phyloP scores from a whole-genome alignment of 92 coral and sea anemone species.

The Pocillopora grandis region DNA sequence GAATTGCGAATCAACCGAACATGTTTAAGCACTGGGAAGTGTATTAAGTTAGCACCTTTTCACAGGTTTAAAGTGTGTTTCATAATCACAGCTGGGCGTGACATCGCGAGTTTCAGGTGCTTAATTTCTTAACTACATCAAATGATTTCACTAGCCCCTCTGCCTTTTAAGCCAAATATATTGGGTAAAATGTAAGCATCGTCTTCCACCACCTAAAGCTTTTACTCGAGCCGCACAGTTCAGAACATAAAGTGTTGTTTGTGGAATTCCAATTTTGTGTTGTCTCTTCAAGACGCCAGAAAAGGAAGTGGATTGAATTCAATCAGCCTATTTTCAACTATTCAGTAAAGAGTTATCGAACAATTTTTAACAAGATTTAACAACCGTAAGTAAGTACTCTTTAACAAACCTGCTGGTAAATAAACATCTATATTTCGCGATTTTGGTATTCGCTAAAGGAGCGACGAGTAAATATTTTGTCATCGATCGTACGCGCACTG shows the following conservation, averaged over 20 bases:
- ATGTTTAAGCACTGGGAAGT: neutral
- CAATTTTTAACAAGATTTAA: neutral
- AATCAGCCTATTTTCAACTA: neutral
- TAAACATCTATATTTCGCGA: constrained; percentile 7
- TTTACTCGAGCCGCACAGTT: too few relatives aligned
- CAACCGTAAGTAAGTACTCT: constrained; percentile 1
- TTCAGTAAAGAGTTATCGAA: constrained; percentile 4
- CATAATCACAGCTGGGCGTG: neutral
- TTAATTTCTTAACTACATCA: neutral
- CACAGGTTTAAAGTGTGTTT: neutral
- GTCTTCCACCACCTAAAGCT: neutral
- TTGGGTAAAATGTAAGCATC: neutral
- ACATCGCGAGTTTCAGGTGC: neutral
- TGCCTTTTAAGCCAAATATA: neutral
- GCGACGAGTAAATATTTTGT: constrained; percentile 15
- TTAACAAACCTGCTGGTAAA: constrained; percentile 9
- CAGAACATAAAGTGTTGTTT: too few relatives aligned
- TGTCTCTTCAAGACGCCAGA: neutral
- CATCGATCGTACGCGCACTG: too few relatives aligned
- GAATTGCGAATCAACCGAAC: neutral
- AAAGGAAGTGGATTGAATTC: too few relatives aligned
- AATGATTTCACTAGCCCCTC: neutral
- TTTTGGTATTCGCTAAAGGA: constrained; percentile 21
- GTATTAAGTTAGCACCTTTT: neutral
- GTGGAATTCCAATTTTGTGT: neutral